Conservation (phyloP, 1,140 invertebrate genomes). For the Batillaria attramentaria region DNA sequence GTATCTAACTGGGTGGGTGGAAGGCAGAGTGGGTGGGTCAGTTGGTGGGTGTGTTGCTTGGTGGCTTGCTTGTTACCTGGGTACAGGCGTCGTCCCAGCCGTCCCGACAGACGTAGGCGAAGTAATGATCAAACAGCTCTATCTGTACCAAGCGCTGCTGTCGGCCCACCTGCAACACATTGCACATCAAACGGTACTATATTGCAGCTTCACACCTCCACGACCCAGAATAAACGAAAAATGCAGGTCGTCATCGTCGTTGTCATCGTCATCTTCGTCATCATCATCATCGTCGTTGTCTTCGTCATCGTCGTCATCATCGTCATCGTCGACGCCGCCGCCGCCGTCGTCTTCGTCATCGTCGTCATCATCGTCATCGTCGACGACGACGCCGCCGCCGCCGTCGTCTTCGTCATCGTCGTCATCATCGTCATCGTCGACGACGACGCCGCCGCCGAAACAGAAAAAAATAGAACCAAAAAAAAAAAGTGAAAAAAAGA, state of each 20-base stretch:
- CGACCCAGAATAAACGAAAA: too few relatives aligned
- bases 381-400: neutral
- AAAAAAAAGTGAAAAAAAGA: too few relatives aligned
- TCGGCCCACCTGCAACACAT: conserved; percentile 5
- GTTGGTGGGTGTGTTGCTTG: neutral
- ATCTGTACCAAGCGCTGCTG: conserved; percentile 10
- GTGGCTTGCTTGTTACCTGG: neutral
- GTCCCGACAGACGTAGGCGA: neutral
- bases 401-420: neutral
- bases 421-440: neutral
- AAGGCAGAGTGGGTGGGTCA: neutral
- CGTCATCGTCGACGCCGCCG: neutral
- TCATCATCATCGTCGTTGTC: neutral
- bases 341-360: neutral
- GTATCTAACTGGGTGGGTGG: neutral
- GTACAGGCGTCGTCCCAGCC: neutral
- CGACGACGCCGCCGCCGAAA: neutral
- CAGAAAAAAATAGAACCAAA: too few relatives aligned
- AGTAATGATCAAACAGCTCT: conserved; percentile 19
- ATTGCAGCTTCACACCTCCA: neutral
- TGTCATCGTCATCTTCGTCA: neutral
- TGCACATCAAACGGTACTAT: neutral
- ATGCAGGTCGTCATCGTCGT: neutral
- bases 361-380: neutral
- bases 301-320: neutral